Evolutionary conservation across 2,797 vertebrate genomes (phyloP), one percentile per base, ranked within the genome.

Genomic region (Pseudochaenichthys georgianus): DNA sequence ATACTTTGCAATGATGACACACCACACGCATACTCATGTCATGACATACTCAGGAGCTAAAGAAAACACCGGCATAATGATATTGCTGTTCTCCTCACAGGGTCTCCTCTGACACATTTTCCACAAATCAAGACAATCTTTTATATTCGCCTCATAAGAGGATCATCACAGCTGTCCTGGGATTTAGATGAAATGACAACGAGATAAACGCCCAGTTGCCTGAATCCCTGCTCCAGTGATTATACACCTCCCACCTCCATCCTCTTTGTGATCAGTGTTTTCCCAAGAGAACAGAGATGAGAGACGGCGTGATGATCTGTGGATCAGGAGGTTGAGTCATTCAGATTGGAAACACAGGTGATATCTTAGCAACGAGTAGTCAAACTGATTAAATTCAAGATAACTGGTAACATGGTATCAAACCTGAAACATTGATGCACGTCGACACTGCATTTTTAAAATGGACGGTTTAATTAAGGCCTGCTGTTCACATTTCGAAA

Each of bases 161-260:
- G 42, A 47, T 23, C 42, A 53, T 17, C 50, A 1, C 23, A 50
- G 63, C 34, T 53, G 38, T n/a, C 4, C n/a, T n/a, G 47, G 48
- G 45, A 67, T 55, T 69, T 57, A 47, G 43, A 70, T 50, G 50
- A 57, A 65, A 80, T 64, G 54, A 63, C 52, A 76, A 13, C 2
- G 9, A 58, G 63, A 64, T 4, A 13, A 68, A 66, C 69, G 38
- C 16, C 13, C 78, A 7, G 62, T 75, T 76, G 51, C 65, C 41
- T 66, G 55, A 59, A 43, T 43, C 72, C 64, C 65, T 0, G 7
- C 47, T 67, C 58, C 57, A 9, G 52, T 52, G 62, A 38, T 68
- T 62, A 63, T 64, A 77, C 68, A 73, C 51, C 23, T 75, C 51
- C 34, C 52, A 74, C 81, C 70, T 83, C 64, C 31, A 16, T 38